Evolutionary conservation across 2,113 vertebrate genomes (phyloP), one percentile per base, ranked within the genome.

Genomic region (Fregata magnificens): DNA sequence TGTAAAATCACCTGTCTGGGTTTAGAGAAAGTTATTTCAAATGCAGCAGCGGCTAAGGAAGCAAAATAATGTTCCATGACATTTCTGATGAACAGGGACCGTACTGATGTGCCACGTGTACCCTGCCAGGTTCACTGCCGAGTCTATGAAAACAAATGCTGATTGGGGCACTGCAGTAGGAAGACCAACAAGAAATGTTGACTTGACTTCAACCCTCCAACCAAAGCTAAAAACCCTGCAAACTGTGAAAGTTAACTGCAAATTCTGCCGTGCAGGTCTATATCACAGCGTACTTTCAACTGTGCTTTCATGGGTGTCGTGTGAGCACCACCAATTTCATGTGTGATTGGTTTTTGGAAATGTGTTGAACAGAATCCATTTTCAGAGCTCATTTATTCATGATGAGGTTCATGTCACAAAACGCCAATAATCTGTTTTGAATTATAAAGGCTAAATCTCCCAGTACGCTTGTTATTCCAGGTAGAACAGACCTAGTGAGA

Each of bases 341-440:
- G 67, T 82, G 67, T 29, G 79, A 85, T 53, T 95, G 93, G 81
- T 62, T 97, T 71, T 88, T 74, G 70, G 96, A 89, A 95, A 89
- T 45, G 72, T 63, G 52, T 63, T 92, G 82, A 82, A 58, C 59
- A 61, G 53, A 97, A 97, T 91, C 85, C 40, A 24, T 87, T 95
- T 86, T 86, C 83, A 95, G 96, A 96, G 85, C 81, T 80, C 78
- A 53, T 96, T 97, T 94, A 86, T 94, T 97, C 85, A 62, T 38
- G 36, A 82, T 82, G 77, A 96, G 83, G 74, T 86, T 95, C 78
- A 90, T 65, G 83, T 86, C 69, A 95, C 84, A 84, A 95, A 96
- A 94, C 55, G 65, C 61, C 85, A 83, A 85, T 20, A 78, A 83
- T 82, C 74, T 82, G 12, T 62, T 92, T 88, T 87, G 86, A 96